These are phyloP conservation scores for Steromphala cineraria DNA, from an alignment of 2,888 invertebrate species.

Conservation along the genomic window DNA sequence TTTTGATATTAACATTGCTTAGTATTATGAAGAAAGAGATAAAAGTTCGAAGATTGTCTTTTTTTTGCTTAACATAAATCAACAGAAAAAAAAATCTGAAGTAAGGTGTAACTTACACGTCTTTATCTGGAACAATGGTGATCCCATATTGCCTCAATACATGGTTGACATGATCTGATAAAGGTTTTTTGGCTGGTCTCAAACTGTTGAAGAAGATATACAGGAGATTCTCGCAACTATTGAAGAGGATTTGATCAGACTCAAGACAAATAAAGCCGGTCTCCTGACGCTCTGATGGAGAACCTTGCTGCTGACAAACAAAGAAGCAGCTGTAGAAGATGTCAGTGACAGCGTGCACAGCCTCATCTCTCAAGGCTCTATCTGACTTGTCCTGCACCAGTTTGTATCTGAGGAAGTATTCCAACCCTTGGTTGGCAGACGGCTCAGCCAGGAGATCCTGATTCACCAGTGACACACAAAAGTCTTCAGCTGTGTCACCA, in stretches of 20 bases:
- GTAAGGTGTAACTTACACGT: slow-evolving; percentile 45
- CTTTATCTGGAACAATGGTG: slow-evolving; percentile 47
- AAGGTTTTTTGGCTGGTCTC: slow-evolving; percentile 65
- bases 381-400: slow-evolving; percentile 49
- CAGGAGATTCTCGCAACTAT: slow-evolving; percentile 68
- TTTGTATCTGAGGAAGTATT: slow-evolving; percentile 64
- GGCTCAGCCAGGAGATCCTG: slow-evolving; percentile 61
- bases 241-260: slow-evolving; percentile 70
- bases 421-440: slow-evolving; percentile 66
- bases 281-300: slow-evolving; percentile 56
- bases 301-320: slow-evolving; percentile 64
- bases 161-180: slow-evolving; percentile 67
- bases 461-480: slow-evolving; percentile 65
- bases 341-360: slow-evolving; percentile 70
- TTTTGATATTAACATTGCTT: no score
- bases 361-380: slow-evolving; percentile 46
- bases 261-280: slow-evolving; percentile 72
- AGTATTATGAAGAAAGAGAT: no score
- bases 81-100: background rate
- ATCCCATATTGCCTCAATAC: slow-evolving; percentile 70
- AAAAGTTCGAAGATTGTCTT: no score
- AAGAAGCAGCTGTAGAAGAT: slow-evolving; percentile 74
- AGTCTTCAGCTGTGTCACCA: slow-evolving; percentile 61
- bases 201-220: slow-evolving; percentile 66
- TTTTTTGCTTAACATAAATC: no score